Evolutionary conservation across 1,140 invertebrate genomes (phyloP).

Genomic region (Aphelenchoides besseyi): DNA sequence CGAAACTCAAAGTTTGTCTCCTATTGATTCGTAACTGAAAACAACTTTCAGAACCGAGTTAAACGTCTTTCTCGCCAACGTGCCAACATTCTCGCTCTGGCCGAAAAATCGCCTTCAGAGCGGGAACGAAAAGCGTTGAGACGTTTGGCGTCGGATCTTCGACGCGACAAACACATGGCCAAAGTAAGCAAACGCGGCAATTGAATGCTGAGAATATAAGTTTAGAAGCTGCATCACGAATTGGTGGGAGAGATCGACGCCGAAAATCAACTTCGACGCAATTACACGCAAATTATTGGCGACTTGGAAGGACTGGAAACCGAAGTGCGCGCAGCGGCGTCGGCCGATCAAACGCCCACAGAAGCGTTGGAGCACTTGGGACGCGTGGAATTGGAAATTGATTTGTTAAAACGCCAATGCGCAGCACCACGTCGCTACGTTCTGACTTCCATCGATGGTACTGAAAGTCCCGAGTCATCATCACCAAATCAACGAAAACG

Average conservation of each 20-base stretch:
- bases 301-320: conserved; percentile 18
- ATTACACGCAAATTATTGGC: conserved; percentile 12
- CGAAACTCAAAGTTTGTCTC: neutral
- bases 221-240: conserved; percentile 15
- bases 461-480: neutral
- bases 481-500: neutral
- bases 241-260: conserved; percentile 15
- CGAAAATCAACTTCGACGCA: conserved; percentile 14
- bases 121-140: neutral
- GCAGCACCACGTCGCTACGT: neutral
- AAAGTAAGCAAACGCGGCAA: conserved; percentile 1
- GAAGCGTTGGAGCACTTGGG: neutral
- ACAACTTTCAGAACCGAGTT: neutral
- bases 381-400: conserved; percentile 4
- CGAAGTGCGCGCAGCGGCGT: neutral
- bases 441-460: neutral
- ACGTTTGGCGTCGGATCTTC: neutral
- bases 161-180: conserved; percentile 12
- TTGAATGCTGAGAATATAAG: neutral
- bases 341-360: neutral
- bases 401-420: conserved; percentile 4
- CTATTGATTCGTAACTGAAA: neutral
- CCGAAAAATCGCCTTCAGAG: conserved; percentile 13
- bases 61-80: conserved; percentile 4
- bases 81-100: conserved; percentile 16